Evolutionary conservation across 2,113 vertebrate genomes (phyloP).

Genomic region (Anhinga rufa): DNA sequence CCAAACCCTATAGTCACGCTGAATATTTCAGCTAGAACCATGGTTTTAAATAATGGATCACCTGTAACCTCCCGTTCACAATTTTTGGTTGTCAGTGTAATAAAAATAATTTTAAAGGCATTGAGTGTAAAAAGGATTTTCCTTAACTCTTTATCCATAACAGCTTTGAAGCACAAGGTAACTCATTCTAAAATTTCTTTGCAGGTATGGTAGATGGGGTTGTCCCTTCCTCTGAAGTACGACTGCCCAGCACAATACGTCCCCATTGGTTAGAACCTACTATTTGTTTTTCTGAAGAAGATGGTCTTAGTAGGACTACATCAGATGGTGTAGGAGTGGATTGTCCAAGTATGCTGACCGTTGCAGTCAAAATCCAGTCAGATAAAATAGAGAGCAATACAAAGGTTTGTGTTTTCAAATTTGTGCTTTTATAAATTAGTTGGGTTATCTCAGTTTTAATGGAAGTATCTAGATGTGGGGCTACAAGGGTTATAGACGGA

Average conservation of each 20-base stretch:
- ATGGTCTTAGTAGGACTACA: constrained; percentile 72
- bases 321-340: constrained; percentile 86
- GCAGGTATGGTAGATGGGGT: constrained; percentile 84
- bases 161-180: background rate
- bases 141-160: background rate
- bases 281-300: constrained; percentile 87
- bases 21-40: background rate
- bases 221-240: constrained; percentile 73
- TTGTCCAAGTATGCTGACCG: constrained; percentile 87
- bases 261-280: constrained; percentile 95
- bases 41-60: background rate
- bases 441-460: background rate
- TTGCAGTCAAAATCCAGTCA: constrained; percentile 89
- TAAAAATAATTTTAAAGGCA: background rate
- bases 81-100: background rate
- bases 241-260: constrained; percentile 82
- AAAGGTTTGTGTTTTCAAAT: constrained; percentile 76
- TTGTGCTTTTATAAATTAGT: background rate
- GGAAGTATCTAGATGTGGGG: background rate
- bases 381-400: constrained; percentile 89
- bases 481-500: background rate
- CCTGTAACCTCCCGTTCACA: background rate
- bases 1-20: background rate
- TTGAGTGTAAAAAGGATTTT: background rate
- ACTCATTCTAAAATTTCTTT: background rate